Conservation (phyloP, 2,113 vertebrate species). For the Carassius auratus region DNA sequence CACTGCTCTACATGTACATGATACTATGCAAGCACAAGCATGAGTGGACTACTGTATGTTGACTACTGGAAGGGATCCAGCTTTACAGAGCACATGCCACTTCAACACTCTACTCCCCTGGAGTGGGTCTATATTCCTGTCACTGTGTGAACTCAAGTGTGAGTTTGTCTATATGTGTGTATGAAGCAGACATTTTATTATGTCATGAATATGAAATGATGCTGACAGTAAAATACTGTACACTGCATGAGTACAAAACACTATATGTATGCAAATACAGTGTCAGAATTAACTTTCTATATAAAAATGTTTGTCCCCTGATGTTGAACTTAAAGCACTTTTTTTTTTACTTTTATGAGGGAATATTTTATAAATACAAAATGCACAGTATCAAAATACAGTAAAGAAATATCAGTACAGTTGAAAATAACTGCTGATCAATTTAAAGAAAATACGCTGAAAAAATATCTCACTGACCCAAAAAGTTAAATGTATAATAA, state of each 20-base stretch:
- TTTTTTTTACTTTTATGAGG: background rate
- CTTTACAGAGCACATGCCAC: slow-evolving; percentile 19
- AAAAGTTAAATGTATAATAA: too few relatives aligned
- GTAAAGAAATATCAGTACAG: too few relatives aligned
- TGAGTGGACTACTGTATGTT: background rate
- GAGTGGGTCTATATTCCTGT: slow-evolving; percentile 47
- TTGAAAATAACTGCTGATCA: too few relatives aligned
- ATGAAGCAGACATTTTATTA: slow-evolving; percentile 17
- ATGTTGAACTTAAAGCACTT: background rate
- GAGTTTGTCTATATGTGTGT: background rate
- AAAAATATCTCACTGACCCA: too few relatives aligned
- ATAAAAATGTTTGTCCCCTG: background rate
- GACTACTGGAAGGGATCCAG: background rate
- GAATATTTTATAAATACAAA: background rate
- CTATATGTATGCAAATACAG: background rate
- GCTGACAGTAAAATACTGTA: background rate
- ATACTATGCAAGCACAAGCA: slow-evolving; percentile 10
- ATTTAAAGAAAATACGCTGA: too few relatives aligned
- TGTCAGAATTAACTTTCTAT: background rate
- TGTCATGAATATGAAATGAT: slow-evolving; percentile 25
- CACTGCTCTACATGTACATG: background rate
- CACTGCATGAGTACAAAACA: background rate
- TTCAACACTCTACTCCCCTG: slow-evolving; percentile 58
- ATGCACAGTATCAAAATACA: background rate
- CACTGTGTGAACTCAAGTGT: slow-evolving; percentile 30